Percentiles rank a stretch among this genome's conserved stretches.
These are phyloP conservation scores for Tangara arthus DNA, from an alignment of 2,797 vertebrate species.

Conservation along the genomic window DNA sequence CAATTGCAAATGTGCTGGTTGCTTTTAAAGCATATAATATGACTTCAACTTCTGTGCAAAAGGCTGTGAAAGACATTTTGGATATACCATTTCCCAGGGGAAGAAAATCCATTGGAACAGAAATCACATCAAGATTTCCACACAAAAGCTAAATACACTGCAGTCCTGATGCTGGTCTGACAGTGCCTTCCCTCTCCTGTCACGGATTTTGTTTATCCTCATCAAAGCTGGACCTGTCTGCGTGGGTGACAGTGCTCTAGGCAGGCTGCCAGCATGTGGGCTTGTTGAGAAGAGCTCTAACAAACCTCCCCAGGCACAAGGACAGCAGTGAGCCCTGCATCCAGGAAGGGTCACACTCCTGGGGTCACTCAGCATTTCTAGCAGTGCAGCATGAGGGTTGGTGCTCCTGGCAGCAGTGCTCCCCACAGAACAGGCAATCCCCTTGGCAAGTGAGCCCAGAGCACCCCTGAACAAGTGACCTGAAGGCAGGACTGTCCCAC, in stretches of 20 bases:
- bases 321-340: not conserved
- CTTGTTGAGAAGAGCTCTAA: fast-evolving
- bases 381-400: not conserved
- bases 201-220: not conserved
- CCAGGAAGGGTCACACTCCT: not conserved
- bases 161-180: not conserved
- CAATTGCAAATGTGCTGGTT: not conserved
- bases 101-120: not conserved
- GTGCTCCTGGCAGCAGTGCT: not conserved
- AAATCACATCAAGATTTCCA: not conserved
- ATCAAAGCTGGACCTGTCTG: not conserved
- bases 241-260: not conserved
- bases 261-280: not conserved
- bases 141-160: not conserved
- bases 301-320: not conserved
- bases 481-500: not conserved
- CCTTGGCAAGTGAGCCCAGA: not conserved
- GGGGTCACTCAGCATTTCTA: not conserved
- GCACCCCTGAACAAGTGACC: not conserved
- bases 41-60: not conserved
- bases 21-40: not conserved
- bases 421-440: not conserved
- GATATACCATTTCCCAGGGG: not conserved
- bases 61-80: not conserved
- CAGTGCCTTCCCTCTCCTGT: not conserved